Conservation (phyloP, 2,113 vertebrate species). For the Phaethornis superciliosus region DNA sequence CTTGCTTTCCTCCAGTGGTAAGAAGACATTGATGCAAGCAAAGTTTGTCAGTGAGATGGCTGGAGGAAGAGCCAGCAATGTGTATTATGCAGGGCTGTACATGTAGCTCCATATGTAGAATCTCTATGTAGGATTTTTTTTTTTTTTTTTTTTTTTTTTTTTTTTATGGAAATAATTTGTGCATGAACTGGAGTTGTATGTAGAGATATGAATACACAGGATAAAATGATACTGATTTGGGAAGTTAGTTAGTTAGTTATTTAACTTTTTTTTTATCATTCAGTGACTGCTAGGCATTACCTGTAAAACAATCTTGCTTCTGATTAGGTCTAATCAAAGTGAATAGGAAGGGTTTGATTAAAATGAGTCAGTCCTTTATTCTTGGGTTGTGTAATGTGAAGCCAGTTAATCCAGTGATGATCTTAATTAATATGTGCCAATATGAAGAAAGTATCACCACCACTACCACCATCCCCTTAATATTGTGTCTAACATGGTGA, state of each 20-base stretch:
- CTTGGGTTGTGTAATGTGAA: not conserved
- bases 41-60: not conserved
- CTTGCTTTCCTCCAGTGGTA: not conserved
- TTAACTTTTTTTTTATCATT: not conserved
- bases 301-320: not conserved
- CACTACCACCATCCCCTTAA: not conserved
- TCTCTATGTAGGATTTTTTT: not conserved
- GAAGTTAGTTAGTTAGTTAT: not conserved
- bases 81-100: not conserved
- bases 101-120: not conserved
- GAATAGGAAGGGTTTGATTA: constrained; percentile 33
- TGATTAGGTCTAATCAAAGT: constrained; percentile 39
- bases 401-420: not conserved
- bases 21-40: fast-evolving
- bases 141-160: not conserved
- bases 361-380: not conserved
- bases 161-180: not conserved
- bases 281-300: not conserved
- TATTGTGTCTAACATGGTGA: fast-evolving
- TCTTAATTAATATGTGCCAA: not conserved
- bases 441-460: not conserved
- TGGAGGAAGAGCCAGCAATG: not conserved
- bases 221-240: not conserved
- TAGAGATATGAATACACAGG: not conserved
- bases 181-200: not conserved